Evolutionary conservation across 2,113 vertebrate genomes (phyloP).

Genomic region (Hippocampus zosterae): DNA sequence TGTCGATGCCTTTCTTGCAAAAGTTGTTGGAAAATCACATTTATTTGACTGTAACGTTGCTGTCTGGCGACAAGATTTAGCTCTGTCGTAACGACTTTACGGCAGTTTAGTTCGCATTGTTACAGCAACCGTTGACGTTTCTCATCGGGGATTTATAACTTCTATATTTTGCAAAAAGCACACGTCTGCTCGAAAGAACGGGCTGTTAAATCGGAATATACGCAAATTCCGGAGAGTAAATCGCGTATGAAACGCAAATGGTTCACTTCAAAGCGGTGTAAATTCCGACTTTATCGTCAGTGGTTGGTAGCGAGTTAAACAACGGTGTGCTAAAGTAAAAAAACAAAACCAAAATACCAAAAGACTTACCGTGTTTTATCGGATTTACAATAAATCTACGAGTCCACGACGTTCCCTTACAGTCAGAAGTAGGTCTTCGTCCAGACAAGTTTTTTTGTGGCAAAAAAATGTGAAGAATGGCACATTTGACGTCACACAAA

Average conservation of each 20-base stretch:
- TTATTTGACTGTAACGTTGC: neutral
- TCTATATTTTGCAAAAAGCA: too few relatives aligned
- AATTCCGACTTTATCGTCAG: neutral
- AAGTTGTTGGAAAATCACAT: neutral
- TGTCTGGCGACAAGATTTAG: neutral
- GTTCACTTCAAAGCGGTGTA: neutral
- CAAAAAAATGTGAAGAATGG: constrained; percentile 37
- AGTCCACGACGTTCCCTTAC: neutral
- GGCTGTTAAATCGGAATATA: too few relatives aligned
- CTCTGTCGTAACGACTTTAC: too few relatives aligned
- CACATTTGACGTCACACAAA: constrained; percentile 28
- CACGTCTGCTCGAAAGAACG: too few relatives aligned
- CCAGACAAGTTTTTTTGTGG: constrained; percentile 26
- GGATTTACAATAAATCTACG: neutral
- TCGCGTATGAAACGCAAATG: neutral
- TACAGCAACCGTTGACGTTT: too few relatives aligned
- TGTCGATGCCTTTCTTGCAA: neutral
- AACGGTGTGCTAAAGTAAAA: neutral
- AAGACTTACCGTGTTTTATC: neutral
- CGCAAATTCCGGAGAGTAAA: too few relatives aligned
- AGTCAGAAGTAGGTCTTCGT: neutral
- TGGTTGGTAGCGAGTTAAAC: neutral
- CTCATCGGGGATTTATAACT: too few relatives aligned
- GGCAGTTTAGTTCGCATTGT: too few relatives aligned
- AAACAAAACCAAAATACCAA: neutral